These are phyloP conservation scores for Pteronotus mesoamericanus DNA, from an alignment of 2,797 vertebrate genomes.

Conservation along the genomic window DNA sequence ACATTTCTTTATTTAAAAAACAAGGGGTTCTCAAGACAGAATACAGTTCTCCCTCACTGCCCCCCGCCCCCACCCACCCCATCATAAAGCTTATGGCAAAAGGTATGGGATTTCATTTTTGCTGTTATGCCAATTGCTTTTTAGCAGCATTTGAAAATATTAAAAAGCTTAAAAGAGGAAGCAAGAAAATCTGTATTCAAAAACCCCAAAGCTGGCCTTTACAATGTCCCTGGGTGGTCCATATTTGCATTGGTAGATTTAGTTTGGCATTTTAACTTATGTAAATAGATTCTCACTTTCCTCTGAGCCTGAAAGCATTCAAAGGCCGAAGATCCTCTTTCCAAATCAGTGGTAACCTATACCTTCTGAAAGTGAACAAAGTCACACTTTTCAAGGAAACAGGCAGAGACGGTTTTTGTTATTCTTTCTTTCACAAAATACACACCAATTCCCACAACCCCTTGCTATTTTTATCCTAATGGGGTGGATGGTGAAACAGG, in stretches of 20 bases:
- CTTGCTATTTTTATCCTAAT: constrained; percentile 48
- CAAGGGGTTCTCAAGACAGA: neutral
- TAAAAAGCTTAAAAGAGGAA: constrained; percentile 45
- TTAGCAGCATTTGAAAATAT: constrained; percentile 41
- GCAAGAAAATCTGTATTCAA: constrained; percentile 46
- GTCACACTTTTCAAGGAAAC: constrained; percentile 57
- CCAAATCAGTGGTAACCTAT: constrained; percentile 43
- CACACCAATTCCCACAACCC: constrained; percentile 36
- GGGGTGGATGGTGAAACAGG: neutral
- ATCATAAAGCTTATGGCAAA: neutral
- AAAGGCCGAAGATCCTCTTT: constrained; percentile 58
- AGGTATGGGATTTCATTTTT: neutral
- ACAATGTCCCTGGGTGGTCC: constrained; percentile 28
- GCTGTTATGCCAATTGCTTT: constrained; percentile 30
- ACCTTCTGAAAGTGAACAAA: constrained; percentile 60
- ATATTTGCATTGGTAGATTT: constrained; percentile 45
- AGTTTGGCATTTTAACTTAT: constrained; percentile 61
- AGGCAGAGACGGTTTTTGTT: constrained; percentile 35
- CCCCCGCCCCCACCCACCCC: too few species aligned
- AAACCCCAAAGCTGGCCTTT: constrained; percentile 19
- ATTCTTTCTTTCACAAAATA: constrained; percentile 62
- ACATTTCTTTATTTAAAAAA: constrained; percentile 1
- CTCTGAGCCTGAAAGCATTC: constrained; percentile 29
- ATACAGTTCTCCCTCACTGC: rapidly evolving
- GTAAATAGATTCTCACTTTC: constrained; percentile 62